A percentile compares a stretch with the other conserved stretches of the same genome.
phyloP scores from a whole-genome alignment of 2,797 vertebrate species.

The Cossypha niveicapilla region DNA sequence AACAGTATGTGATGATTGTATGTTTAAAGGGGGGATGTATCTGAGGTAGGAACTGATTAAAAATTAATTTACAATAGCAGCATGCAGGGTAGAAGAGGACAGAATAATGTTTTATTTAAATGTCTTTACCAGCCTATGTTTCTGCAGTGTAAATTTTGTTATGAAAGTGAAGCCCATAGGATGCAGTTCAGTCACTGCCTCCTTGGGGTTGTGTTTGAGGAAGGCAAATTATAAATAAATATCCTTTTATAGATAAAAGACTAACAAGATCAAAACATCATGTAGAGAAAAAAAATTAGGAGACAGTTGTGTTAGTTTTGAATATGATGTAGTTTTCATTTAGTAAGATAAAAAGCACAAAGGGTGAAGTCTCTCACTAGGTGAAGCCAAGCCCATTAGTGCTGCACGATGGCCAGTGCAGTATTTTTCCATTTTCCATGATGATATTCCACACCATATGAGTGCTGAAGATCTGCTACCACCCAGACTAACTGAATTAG shows the following conservation, averaged over 20 bases:
- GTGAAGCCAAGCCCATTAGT: neutral
- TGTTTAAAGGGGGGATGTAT: conserved; percentile 7
- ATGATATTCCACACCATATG: neutral
- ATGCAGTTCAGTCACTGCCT: neutral
- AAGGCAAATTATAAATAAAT: neutral
- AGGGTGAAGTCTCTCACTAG: neutral
- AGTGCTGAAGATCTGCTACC: neutral
- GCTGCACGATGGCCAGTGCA: neutral
- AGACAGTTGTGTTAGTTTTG: neutral
- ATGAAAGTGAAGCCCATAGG: neutral
- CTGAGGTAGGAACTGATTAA: conserved; percentile 34
- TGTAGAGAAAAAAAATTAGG: neutral
- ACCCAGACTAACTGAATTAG: neutral
- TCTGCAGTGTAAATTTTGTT: conserved; percentile 23
- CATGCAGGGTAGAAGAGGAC: conserved; percentile 10
- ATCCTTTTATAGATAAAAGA: neutral
- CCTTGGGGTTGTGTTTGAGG: neutral
- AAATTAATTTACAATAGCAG: conserved; percentile 43
- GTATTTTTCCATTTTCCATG: neutral
- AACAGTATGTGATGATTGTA: neutral
- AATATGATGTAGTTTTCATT: neutral
- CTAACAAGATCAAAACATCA: neutral
- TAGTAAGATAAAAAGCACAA: neutral
- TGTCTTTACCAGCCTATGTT: neutral
- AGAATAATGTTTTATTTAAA: conserved; percentile 48